Percentiles rank a stretch among this genome's conserved stretches.
Conservation (phyloP, 2,888 invertebrate species). For the Deilephila porcellus region DNA sequence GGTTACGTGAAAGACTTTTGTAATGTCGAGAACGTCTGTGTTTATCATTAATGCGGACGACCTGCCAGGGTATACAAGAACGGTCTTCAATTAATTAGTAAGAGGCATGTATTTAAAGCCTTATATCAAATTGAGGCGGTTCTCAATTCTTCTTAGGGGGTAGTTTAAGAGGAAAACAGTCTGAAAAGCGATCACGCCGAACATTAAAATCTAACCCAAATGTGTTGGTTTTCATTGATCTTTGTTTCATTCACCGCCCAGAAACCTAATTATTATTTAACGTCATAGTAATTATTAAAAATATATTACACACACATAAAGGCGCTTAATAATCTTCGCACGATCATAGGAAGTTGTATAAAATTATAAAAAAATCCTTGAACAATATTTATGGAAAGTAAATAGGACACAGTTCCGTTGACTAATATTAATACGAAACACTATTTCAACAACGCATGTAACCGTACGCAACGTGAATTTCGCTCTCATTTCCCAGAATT, state of each 20-base stretch:
- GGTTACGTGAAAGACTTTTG: constrained; percentile 5
- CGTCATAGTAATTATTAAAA: not conserved
- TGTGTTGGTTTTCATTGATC: too few relatives aligned
- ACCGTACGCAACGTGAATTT: constrained; percentile 15
- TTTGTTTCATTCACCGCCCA: too few relatives aligned
- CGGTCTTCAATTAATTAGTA: too few relatives aligned
- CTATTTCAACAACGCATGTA: constrained; percentile 11
- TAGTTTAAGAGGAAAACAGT: not conserved
- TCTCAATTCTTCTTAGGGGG: too few relatives aligned
- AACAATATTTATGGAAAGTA: constrained; percentile 24
- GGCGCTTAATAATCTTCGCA: not conserved
- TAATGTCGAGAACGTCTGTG: too few relatives aligned
- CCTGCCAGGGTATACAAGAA: too few relatives aligned
- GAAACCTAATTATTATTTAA: too few relatives aligned
- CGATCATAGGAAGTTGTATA: not conserved
- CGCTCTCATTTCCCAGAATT: not conserved
- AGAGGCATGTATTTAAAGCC: too few relatives aligned
- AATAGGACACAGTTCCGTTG: constrained; percentile 24
- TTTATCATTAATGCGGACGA: too few relatives aligned
- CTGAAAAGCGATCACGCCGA: not conserved
- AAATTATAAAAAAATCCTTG: constrained; percentile 11
- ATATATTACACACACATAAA: not conserved
- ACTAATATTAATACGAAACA: constrained; percentile 26
- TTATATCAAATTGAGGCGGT: too few relatives aligned
- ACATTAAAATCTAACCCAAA: too few relatives aligned